A percentile compares a stretch with the other conserved stretches of the same genome.
phyloP scores from a whole-genome alignment of 2,797 vertebrate species.

The Acridotheres tristis region DNA sequence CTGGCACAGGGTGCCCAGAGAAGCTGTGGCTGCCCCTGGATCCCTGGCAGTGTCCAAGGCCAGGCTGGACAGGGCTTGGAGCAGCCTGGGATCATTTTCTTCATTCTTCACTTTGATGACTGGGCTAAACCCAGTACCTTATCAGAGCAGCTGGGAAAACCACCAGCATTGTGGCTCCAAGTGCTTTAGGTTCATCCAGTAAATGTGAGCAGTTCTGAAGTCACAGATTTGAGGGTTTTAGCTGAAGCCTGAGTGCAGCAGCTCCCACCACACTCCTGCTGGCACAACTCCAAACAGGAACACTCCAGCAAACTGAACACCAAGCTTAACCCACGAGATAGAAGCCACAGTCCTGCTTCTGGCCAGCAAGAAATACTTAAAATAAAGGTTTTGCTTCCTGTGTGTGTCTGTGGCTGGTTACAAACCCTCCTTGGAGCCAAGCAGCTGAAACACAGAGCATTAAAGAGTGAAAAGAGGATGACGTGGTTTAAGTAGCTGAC shows the following conservation, averaged over 20 bases:
- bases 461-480: neutral
- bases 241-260: neutral
- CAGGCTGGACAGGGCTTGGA: rapidly evolving
- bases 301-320: neutral
- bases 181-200: neutral
- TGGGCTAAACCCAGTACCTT: neutral
- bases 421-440: neutral
- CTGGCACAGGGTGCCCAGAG: neutral
- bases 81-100: rapidly evolving
- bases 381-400: neutral
- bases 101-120: neutral
- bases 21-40: neutral
- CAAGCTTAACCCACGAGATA: neutral
- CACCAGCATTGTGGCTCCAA: neutral
- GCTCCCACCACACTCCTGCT: neutral
- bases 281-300: neutral
- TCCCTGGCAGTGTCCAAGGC: neutral
- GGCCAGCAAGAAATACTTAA: neutral
- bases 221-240: neutral
- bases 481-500: neutral
- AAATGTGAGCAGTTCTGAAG: neutral
- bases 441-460: neutral
- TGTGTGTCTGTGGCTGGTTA: neutral
- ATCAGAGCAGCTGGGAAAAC: neutral
- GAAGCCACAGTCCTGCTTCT: neutral